Evolutionary conservation across 2,888 invertebrate genomes (phyloP).

Genomic region (Tridacna crocea): DNA sequence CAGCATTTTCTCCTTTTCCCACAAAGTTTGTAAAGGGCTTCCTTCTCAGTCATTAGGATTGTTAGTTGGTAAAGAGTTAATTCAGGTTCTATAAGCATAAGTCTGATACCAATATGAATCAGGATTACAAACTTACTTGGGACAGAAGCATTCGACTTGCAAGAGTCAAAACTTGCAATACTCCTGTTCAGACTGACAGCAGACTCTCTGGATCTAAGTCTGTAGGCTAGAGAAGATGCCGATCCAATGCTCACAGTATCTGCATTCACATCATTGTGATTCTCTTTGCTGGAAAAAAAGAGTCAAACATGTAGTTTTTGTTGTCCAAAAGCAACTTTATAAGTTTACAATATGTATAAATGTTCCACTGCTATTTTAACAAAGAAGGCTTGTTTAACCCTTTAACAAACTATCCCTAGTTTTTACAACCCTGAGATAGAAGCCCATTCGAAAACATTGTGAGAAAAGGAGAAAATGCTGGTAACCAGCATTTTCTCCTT

Average conservation of each 20-base stretch:
- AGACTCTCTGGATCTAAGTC: conserved; percentile 59
- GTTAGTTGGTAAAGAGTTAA: too few relatives aligned
- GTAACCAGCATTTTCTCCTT: too few relatives aligned
- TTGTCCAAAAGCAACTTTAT: background rate
- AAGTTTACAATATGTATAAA: background rate
- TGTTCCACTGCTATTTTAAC: background rate
- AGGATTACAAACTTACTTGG: conserved; percentile 55
- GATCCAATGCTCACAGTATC: conserved; percentile 57
- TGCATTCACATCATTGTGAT: conserved; percentile 30
- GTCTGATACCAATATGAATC: too few relatives aligned
- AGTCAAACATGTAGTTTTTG: background rate
- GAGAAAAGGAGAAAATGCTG: too few relatives aligned
- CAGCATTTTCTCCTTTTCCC: too few relatives aligned
- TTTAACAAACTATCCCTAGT: too few relatives aligned
- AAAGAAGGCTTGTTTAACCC: too few relatives aligned
- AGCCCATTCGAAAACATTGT: too few relatives aligned
- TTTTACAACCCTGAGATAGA: too few relatives aligned
- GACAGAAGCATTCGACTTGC: conserved; percentile 55
- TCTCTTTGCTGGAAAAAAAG: conserved; percentile 13
- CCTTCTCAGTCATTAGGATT: too few relatives aligned
- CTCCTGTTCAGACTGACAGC: conserved; percentile 59
- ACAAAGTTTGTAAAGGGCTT: too few relatives aligned
- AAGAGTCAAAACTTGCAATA: conserved; percentile 59
- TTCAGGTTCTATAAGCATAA: too few relatives aligned
- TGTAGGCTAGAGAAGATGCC: conserved; percentile 53